phyloP scores from a whole-genome alignment of 2,888 invertebrate species.

The Trichopoda pennipes region DNA sequence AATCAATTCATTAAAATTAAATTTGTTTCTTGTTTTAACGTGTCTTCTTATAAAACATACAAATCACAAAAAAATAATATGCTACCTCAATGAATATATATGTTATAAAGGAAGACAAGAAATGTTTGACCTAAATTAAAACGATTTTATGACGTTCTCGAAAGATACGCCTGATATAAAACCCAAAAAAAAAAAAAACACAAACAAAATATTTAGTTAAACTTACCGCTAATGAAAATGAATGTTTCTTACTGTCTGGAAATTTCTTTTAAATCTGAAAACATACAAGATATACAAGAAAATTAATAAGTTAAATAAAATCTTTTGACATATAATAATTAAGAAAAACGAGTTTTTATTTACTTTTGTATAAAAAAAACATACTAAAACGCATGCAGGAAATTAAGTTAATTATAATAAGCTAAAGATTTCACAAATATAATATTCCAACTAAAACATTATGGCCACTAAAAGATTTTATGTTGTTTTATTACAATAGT shows the following conservation, averaged over 20 bases:
- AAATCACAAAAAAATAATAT: constrained; percentile 1
- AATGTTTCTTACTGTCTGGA: constrained; percentile 5
- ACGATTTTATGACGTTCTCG: constrained; percentile 58
- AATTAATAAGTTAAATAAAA: constrained; percentile 46
- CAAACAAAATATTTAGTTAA: constrained; percentile 3
- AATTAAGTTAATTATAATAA: too few relatives aligned
- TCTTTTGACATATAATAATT: constrained; percentile 55
- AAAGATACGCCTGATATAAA: constrained; percentile 18
- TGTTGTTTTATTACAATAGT: too few relatives aligned
- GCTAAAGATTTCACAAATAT: too few relatives aligned
- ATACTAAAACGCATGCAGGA: too few relatives aligned
- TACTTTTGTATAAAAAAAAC: not conserved
- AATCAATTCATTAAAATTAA: too few relatives aligned
- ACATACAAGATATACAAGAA: constrained; percentile 21
- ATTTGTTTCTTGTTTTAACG: constrained; percentile 13
- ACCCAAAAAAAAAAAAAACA: constrained; percentile 20
- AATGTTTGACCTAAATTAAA: constrained; percentile 64
- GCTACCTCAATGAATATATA: not conserved
- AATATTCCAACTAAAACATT: too few relatives aligned
- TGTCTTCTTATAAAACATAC: not conserved
- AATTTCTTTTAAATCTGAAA: constrained; percentile 40
- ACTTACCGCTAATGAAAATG: constrained; percentile 55
- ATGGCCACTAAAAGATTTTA: too few relatives aligned
- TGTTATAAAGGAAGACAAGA: constrained; percentile 19
- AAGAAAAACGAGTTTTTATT: constrained; percentile 27